Conservation (phyloP, 2,888 invertebrate genomes). For the Esperia sulphurella region DNA sequence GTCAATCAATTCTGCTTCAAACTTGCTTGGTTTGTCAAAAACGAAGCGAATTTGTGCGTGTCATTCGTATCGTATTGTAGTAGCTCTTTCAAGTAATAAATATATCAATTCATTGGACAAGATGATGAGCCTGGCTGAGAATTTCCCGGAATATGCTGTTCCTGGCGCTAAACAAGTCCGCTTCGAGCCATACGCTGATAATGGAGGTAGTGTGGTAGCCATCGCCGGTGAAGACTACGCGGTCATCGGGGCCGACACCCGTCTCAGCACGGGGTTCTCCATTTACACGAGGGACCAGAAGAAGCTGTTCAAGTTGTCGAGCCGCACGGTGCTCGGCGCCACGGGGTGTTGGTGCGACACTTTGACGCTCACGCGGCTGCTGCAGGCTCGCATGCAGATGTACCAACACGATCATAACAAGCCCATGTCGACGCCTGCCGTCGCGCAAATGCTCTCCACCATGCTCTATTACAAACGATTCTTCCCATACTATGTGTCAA, state of each 20-base stretch:
- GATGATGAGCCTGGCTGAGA: slow-evolving; percentile 56
- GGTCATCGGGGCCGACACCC: slow-evolving; percentile 96
- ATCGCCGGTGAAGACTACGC: slow-evolving; percentile 97
- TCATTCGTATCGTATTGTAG: slow-evolving; percentile 33
- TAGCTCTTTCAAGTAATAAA: neutral
- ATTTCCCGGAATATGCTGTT: slow-evolving; percentile 69
- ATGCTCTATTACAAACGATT: slow-evolving; percentile 97
- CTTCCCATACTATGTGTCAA: slow-evolving; percentile 98
- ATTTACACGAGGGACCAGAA: slow-evolving; percentile 94
- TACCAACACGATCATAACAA: slow-evolving; percentile 97
- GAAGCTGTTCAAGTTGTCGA: slow-evolving; percentile 90
- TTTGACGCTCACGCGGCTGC: slow-evolving; percentile 90
- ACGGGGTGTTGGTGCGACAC: slow-evolving; percentile 99
- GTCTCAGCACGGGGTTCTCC: slow-evolving; percentile 93
- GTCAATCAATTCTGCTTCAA: too few species aligned
- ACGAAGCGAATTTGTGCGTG: slow-evolving; percentile 44
- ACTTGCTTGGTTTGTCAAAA: too few species aligned
- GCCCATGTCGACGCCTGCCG: slow-evolving; percentile 93
- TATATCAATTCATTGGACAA: slow-evolving; percentile 18
- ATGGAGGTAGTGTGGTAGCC: slow-evolving; percentile 93
- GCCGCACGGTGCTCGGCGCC: slow-evolving; percentile 93
- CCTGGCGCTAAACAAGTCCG: slow-evolving; percentile 73
- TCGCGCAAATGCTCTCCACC: slow-evolving; percentile 97
- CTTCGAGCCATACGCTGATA: slow-evolving; percentile 76
- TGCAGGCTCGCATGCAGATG: slow-evolving; percentile 95